Percentiles rank a stretch among this genome's conserved stretches.
Conservation (phyloP, 1,140 invertebrate genomes). For the Eriosoma lanigerum region DNA sequence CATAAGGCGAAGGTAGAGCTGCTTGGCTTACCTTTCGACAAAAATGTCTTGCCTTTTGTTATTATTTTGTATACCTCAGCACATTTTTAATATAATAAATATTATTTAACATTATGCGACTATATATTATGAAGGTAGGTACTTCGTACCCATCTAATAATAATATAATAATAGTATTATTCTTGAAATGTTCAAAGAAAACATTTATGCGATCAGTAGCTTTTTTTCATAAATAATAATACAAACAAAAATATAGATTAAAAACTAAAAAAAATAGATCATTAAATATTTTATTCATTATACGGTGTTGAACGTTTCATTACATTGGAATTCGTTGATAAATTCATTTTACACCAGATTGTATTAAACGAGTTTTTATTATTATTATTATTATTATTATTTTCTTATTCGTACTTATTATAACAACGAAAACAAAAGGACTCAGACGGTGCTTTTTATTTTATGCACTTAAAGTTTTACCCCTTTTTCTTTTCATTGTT, state of each 20-base stretch:
- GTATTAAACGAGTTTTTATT: neutral
- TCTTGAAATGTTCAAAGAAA: too few species aligned
- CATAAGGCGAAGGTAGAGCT: slow-evolving; percentile 31
- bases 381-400: too few species aligned
- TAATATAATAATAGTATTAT: too few species aligned
- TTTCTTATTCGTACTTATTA: neutral
- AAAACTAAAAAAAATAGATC: too few species aligned
- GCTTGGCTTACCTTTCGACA: slow-evolving; percentile 45
- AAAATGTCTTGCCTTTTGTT: slow-evolving; percentile 46
- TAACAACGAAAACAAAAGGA: slow-evolving; percentile 10
- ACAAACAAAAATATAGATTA: too few species aligned
- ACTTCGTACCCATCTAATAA: too few species aligned
- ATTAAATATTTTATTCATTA: too few species aligned
- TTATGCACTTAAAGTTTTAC: slow-evolving; percentile 30
- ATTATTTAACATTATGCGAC: neutral
- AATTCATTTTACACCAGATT: slow-evolving; percentile 8
- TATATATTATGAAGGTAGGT: neutral
- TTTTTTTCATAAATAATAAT: too few species aligned
- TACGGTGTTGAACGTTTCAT: neutral
- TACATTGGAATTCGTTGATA: neutral
- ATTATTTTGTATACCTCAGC: slow-evolving; percentile 31
- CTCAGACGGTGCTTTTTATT: slow-evolving; percentile 9
- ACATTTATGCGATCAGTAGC: too few species aligned
- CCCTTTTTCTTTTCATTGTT: slow-evolving; percentile 40
- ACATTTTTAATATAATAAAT: slow-evolving; percentile 27